phyloP scores from a whole-genome alignment of 1,140 invertebrate species.

The Caenorhabditis latens region DNA sequence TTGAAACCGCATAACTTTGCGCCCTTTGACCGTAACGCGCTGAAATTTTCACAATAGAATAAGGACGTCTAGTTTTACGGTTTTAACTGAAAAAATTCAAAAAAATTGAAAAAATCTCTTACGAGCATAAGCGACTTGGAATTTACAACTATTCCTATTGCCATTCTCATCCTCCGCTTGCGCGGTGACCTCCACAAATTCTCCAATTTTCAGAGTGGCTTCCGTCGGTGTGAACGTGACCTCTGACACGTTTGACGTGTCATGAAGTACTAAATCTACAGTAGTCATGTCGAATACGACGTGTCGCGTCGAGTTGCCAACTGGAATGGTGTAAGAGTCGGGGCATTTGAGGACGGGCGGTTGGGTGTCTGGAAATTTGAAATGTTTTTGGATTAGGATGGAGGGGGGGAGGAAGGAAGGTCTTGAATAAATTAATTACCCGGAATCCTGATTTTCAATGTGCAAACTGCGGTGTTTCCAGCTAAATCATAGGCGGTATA shows the following conservation, averaged over 20 bases:
- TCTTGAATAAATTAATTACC: conserved; percentile 36
- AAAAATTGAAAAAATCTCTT: background rate
- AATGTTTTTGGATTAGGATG: background rate
- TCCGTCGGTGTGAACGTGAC: conserved; percentile 86
- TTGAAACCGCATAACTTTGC: background rate
- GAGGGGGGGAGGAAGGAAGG: no score
- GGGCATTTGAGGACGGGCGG: conserved; percentile 93
- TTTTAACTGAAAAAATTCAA: background rate
- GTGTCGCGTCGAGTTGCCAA: conserved; percentile 86
- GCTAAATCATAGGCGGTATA: conserved; percentile 96
- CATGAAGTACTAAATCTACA: conserved; percentile 87
- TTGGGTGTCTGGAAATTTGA: conserved; percentile 84
- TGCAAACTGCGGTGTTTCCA: conserved; percentile 95
- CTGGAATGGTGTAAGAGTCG: conserved; percentile 94
- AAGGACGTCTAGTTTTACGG: no score
- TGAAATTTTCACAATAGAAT: no score
- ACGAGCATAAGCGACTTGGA: conserved; percentile 84
- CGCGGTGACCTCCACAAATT: conserved; percentile 93
- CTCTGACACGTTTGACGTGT: conserved; percentile 87
- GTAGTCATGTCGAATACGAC: conserved; percentile 94
- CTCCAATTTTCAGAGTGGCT: conserved; percentile 89
- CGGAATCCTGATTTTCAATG: conserved; percentile 81
- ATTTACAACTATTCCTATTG: conserved; percentile 90
- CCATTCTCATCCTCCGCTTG: conserved; percentile 89
- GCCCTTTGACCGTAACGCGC: background rate